Percentiles rank a stretch among this genome's conserved stretches.
phyloP scores from a whole-genome alignment of 1,140 invertebrate species.

The Liolophura sinensis region DNA sequence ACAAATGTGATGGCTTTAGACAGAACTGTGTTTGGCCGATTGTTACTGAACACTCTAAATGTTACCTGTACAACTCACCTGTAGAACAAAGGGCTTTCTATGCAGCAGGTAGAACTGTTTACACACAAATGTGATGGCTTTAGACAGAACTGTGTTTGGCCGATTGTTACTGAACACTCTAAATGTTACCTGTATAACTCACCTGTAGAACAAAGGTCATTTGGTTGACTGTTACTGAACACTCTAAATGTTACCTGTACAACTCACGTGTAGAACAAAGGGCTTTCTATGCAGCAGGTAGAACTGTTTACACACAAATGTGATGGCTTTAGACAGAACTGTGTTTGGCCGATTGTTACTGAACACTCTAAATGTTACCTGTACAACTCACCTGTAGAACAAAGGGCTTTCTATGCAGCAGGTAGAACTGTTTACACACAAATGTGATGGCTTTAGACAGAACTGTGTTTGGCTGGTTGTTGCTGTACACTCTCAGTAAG shows the following conservation, averaged over 20 bases:
- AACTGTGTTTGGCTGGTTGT: constrained; percentile 92
- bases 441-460: constrained; percentile 96
- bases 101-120: constrained; percentile 99
- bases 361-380: constrained; percentile 82
- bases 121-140: constrained; percentile 95
- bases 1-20: constrained; percentile 95
- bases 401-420: constrained; percentile 97
- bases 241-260: too few relatives aligned
- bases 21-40: constrained; percentile 91
- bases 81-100: constrained; percentile 94
- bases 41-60: constrained; percentile 97
- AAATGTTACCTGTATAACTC: too few relatives aligned
- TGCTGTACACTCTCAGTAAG: constrained; percentile 92
- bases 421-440: constrained; percentile 97
- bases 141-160: constrained; percentile 82
- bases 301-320: constrained; percentile 98
- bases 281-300: constrained; percentile 98
- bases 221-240: too few relatives aligned
- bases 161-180: constrained; percentile 98
- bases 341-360: constrained; percentile 95
- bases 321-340: constrained; percentile 84
- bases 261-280: constrained; percentile 76
- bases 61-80: constrained; percentile 38
- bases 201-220: too few relatives aligned
- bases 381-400: constrained; percentile 68